These are phyloP conservation scores for Gymnorhina tibicen DNA, from an alignment of 2,113 vertebrate genomes.

Conservation along the genomic window DNA sequence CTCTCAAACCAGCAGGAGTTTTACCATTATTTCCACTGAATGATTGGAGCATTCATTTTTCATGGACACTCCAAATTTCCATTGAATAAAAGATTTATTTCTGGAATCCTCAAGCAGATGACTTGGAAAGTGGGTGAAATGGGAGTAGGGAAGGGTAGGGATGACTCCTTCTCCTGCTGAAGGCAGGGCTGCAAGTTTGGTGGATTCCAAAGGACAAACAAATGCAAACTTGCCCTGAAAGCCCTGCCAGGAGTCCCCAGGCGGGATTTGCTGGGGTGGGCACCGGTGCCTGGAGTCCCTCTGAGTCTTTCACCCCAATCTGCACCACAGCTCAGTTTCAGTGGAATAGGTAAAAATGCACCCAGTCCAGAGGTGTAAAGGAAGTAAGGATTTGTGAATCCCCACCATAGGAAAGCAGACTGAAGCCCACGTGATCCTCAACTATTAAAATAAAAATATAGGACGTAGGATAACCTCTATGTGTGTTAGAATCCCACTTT, in stretches of 20 bases:
- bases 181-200: not conserved
- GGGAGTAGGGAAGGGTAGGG: not conserved
- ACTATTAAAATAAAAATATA: not conserved
- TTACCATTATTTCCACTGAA: not conserved
- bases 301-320: not conserved
- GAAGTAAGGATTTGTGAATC: not conserved
- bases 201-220: not conserved
- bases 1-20: not conserved
- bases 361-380: not conserved
- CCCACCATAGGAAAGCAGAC: not conserved
- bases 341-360: rapidly evolving
- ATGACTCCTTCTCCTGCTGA: not conserved
- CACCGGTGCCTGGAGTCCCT: not conserved
- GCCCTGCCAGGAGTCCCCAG: not conserved
- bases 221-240: not conserved
- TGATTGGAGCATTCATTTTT: not conserved
- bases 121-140: not conserved
- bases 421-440: rapidly evolving
- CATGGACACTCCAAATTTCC: not conserved
- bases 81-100: not conserved
- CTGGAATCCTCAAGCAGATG: not conserved
- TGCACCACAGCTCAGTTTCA: not conserved
- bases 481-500: not conserved
- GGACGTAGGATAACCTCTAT: not conserved
- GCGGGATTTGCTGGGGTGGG: not conserved